A percentile compares a stretch with the other conserved stretches of the same genome.
Evolutionary conservation across 2,797 vertebrate species (phyloP).

Genomic region (Crenuchus spilurus): DNA sequence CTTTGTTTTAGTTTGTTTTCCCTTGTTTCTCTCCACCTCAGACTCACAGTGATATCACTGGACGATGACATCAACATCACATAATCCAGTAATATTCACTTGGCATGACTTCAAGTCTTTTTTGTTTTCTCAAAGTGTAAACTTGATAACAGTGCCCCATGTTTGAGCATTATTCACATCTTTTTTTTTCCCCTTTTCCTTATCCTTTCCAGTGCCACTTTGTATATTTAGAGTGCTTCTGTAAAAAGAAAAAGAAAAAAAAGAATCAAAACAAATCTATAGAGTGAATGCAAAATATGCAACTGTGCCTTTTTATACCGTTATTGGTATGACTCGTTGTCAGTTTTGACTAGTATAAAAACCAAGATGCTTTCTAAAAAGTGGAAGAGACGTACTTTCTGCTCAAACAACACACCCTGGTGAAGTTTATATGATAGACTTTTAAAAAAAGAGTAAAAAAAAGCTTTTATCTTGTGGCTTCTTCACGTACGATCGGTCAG

Average conservation of each 20-base stretch:
- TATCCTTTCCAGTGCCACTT: constrained; percentile 90
- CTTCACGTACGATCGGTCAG: constrained; percentile 85
- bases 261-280: constrained; percentile 68
- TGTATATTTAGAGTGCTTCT: constrained; percentile 95
- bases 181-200: constrained; percentile 77
- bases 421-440: constrained; percentile 86
- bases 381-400: constrained; percentile 80
- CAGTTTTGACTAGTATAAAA: constrained; percentile 85
- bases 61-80: constrained; percentile 48
- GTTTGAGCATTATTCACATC: constrained; percentile 58
- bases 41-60: constrained; percentile 37
- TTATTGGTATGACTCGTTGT: constrained; percentile 87
- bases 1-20: constrained; percentile 33
- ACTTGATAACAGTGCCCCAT: constrained; percentile 60
- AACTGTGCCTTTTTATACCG: constrained; percentile 99
- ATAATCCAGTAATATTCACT: constrained; percentile 70
- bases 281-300: constrained; percentile 99
- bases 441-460: constrained; percentile 34
- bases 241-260: constrained; percentile 64
- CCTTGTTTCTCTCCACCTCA: constrained; percentile 2
- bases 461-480: constrained; percentile 82
- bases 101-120: constrained; percentile 65
- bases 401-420: constrained; percentile 66
- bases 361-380: constrained; percentile 84
- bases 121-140: constrained; percentile 73